Evolutionary conservation across 2,888 invertebrate genomes (phyloP), one percentile per base, ranked within the genome.

Genomic region (Scrobipalpa atriplicella): DNA sequence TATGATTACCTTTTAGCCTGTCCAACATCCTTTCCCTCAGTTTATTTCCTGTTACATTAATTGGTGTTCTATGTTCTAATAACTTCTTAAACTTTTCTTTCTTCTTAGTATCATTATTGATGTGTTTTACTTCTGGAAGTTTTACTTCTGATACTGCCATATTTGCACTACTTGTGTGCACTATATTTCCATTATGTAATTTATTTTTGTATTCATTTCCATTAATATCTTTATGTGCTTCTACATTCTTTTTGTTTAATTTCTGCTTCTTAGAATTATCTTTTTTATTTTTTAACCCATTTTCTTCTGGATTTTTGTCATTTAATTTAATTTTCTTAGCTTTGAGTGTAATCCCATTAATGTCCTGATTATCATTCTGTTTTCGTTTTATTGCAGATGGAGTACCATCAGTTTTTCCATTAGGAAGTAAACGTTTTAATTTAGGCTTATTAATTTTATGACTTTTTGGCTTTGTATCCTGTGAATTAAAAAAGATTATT

Each of bases 1-100:
- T n/a, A n/a, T n/a, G n/a, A 7, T 38, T 95, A 76, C 95, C 94
- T 89, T 95, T 95, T 56, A 98, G 86, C 78, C 94, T 94, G 51
- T 94, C 92, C 79, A 95, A 78, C 96, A 97, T 96, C 80, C 94
- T 93, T 66, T 95, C 94, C 72, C 95, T 89, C 43, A 95, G 74
- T 36, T 82, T 82, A 68, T 80, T 84, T 13, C 86, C 78, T 64
- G 72, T 82, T 18, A 79, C 73, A 68, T 78, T 82, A 29, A 90
- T 83, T 8, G 74, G 68, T 67, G 72, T 87, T 64, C 90, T 83
- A 41, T 80, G 69, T 52, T 66, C 61, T 16, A 86, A 70, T 58
- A 85, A 68, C 52, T 76, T 72, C 63, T 75, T 84, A 7, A 85
- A 64, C 70, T 75, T 78, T 65, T 83, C 75, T 73, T 86, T 85